Evolutionary conservation across 2,888 invertebrate genomes (phyloP).

Genomic region (Spialia ferax): DNA sequence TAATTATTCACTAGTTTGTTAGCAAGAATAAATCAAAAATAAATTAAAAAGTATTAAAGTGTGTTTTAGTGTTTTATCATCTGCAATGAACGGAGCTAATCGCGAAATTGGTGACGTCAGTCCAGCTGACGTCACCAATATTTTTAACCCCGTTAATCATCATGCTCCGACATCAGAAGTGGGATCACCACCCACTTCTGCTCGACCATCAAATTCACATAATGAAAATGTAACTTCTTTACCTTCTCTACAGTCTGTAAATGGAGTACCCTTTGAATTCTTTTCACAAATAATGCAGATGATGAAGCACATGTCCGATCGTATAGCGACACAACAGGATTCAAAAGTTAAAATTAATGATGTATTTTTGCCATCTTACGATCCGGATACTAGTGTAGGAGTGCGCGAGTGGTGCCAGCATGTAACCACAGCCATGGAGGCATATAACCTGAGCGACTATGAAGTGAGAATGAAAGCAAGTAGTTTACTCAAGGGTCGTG

Average conservation of each 20-base stretch:
- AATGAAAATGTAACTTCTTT: neutral
- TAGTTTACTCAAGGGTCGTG: neutral
- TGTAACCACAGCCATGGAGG: neutral
- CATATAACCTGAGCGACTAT: neutral
- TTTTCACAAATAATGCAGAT: constrained; percentile 1
- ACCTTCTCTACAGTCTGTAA: neutral
- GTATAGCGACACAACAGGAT: neutral
- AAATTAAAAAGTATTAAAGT: neutral
- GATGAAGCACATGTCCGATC: neutral
- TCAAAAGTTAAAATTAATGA: neutral
- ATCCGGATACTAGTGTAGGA: neutral
- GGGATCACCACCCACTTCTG: neutral
- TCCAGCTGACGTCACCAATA: neutral
- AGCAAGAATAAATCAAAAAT: no score
- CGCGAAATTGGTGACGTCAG: no score
- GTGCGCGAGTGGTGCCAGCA: neutral
- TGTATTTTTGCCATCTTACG: neutral
- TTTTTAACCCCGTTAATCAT: neutral
- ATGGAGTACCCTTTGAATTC: neutral
- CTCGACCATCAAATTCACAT: neutral
- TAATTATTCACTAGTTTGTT: no score
- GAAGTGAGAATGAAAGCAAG: neutral
- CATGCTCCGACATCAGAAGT: neutral
- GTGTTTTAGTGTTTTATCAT: neutral
- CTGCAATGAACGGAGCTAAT: no score